Evolutionary conservation across 2,113 vertebrate genomes (phyloP).

Genomic region (Brachyhypopomus gauderio): DNA sequence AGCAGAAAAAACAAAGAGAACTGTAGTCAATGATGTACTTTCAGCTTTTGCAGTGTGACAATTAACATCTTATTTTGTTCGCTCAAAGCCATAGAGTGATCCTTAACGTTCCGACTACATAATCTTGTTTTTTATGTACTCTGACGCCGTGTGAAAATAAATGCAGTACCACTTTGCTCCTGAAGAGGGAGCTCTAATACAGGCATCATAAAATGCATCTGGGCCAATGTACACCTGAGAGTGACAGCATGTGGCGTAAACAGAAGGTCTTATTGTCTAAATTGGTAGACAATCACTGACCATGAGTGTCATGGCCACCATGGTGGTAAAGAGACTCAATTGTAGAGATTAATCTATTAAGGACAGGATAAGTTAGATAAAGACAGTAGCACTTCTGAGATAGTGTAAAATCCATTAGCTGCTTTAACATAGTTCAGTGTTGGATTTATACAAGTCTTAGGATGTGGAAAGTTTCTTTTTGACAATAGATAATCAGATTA

Average conservation of each 20-base stretch:
- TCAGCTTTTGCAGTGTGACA: background rate
- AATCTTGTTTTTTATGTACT: background rate
- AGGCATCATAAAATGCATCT: slow-evolving; percentile 58
- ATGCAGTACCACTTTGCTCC: slow-evolving; percentile 50
- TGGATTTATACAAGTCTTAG: slow-evolving; percentile 10
- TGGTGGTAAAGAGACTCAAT: slow-evolving; percentile 7
- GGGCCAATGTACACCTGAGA: slow-evolving; percentile 46
- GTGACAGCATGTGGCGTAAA: background rate
- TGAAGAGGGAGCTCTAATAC: slow-evolving; percentile 81
- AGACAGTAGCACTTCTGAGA: slow-evolving; percentile 22
- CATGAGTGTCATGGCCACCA: slow-evolving; percentile 10
- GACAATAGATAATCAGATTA: background rate
- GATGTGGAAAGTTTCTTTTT: slow-evolving; percentile 13
- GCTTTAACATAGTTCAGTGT: background rate
- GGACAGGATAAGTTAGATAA: background rate
- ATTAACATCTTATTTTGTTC: background rate
- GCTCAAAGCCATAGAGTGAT: background rate
- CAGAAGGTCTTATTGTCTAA: slow-evolving; percentile 40
- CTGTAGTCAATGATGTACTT: no score
- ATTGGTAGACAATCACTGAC: slow-evolving; percentile 39
- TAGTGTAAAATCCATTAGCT: slow-evolving; percentile 23
- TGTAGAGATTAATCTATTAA: slow-evolving; percentile 20
- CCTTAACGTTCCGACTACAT: background rate
- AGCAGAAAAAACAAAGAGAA: background rate
- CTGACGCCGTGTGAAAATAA: background rate